Percentiles rank a stretch among this genome's conserved stretches.
phyloP scores from a whole-genome alignment of 2,797 vertebrate species.

The Knipowitschia caucasica region DNA sequence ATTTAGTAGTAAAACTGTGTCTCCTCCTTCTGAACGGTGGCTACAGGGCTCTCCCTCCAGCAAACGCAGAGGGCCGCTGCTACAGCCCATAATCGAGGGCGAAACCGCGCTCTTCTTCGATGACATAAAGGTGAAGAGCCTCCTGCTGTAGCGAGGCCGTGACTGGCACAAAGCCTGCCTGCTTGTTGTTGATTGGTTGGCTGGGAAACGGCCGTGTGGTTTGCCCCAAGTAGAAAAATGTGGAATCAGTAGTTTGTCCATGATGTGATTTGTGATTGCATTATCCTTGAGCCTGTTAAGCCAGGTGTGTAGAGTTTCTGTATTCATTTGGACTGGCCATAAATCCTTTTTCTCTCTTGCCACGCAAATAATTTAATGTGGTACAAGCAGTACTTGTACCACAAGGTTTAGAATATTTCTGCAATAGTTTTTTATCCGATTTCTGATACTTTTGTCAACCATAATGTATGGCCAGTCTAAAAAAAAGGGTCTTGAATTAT shows the following conservation, averaged over 20 bases:
- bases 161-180: conserved; percentile 35
- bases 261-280: conserved; percentile 13
- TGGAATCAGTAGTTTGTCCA: conserved; percentile 62
- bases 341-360: neutral
- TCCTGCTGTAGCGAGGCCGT: conserved; percentile 64
- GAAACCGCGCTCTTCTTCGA: conserved; percentile 99
- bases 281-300: neutral
- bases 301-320: neutral
- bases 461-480: conserved; percentile 5
- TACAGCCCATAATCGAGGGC: conserved; percentile 99
- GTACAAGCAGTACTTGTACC: too few species aligned
- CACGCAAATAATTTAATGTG: neutral
- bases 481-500: neutral
- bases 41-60: conserved; percentile 98
- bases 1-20: conserved; percentile 35
- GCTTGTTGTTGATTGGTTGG: conserved; percentile 48
- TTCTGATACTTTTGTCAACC: too few species aligned
- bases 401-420: too few species aligned
- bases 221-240: conserved; percentile 12
- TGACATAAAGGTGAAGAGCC: conserved; percentile 92
- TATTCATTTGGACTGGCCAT: neutral
- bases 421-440: too few species aligned
- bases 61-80: conserved; percentile 97
- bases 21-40: conserved; percentile 80
- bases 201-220: conserved; percentile 15